These are phyloP conservation scores for Mustelus asterias DNA, from an alignment of 2,113 vertebrate genomes.

Conservation along the genomic window DNA sequence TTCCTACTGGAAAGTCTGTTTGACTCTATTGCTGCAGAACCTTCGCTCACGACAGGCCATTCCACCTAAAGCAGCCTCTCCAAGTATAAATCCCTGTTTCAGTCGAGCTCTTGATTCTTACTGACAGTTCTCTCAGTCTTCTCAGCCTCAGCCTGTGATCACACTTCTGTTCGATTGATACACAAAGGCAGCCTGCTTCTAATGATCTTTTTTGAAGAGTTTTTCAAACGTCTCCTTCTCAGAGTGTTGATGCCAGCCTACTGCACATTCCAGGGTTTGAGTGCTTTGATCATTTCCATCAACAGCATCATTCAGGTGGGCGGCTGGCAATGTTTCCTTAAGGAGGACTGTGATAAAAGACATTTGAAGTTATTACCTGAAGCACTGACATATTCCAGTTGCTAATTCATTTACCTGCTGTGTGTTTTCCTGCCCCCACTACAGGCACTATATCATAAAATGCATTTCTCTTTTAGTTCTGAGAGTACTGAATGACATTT, in stretches of 20 bases:
- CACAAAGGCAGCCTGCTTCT: slow-evolving; percentile 10
- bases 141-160: slow-evolving; percentile 1
- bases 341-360: slow-evolving; percentile 19
- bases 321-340: slow-evolving; percentile 2
- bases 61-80: not conserved
- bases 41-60: not conserved
- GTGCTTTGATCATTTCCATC: slow-evolving; percentile 19
- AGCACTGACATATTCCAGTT: not conserved
- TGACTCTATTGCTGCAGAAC: not conserved
- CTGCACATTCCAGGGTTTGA: not conserved
- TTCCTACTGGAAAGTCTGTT: not conserved
- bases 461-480: not conserved
- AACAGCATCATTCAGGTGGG: not conserved
- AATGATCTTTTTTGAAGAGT: not conserved
- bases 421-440: not conserved
- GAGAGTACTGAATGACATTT: not conserved
- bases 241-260: not conserved
- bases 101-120: not conserved
- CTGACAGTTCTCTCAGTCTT: not conserved
- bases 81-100: not conserved
- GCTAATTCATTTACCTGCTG: not conserved
- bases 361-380: not conserved
- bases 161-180: not conserved
- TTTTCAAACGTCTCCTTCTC: slow-evolving; percentile 9
- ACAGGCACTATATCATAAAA: not conserved